These are phyloP conservation scores for Nudaria mundana DNA, from an alignment of 2,888 invertebrate genomes.

Conservation along the genomic window DNA sequence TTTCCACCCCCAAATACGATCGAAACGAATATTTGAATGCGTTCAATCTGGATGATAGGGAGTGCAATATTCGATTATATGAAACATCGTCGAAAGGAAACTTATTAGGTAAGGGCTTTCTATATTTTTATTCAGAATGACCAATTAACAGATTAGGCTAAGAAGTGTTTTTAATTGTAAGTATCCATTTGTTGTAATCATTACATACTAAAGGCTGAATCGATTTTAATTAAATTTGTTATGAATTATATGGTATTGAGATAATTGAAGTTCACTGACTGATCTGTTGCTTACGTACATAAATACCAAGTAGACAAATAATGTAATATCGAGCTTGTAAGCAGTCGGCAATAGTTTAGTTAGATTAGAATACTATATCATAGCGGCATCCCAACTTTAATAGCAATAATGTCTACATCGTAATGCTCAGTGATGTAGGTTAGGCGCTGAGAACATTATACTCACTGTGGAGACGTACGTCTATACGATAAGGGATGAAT, in stretches of 20 bases:
- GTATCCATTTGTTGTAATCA: too few relatives aligned
- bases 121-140: constrained; percentile 1
- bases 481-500: constrained; percentile 26
- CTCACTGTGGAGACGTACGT: constrained; percentile 12
- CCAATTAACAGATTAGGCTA: too few relatives aligned
- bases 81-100: constrained; percentile 33
- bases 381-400: constrained; percentile 1
- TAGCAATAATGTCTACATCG: constrained; percentile 8
- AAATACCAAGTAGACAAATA: too few relatives aligned
- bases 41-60: constrained; percentile 38
- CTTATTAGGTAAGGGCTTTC: constrained; percentile 32
- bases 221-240: too few relatives aligned
- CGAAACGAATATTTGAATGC: constrained; percentile 40
- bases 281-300: too few relatives aligned
- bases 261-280: too few relatives aligned
- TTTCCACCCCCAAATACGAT: constrained; percentile 35
- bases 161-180: too few relatives aligned
- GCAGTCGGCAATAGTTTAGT: background rate
- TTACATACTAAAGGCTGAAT: too few relatives aligned
- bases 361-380: constrained; percentile 1
- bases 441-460: constrained; percentile 10
- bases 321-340: too few relatives aligned
- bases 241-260: too few relatives aligned
- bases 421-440: constrained; percentile 12
- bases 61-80: constrained; percentile 29